Evolutionary conservation across 2,797 vertebrate species (phyloP).

Genomic region (Halcyon smyrnensis): DNA sequence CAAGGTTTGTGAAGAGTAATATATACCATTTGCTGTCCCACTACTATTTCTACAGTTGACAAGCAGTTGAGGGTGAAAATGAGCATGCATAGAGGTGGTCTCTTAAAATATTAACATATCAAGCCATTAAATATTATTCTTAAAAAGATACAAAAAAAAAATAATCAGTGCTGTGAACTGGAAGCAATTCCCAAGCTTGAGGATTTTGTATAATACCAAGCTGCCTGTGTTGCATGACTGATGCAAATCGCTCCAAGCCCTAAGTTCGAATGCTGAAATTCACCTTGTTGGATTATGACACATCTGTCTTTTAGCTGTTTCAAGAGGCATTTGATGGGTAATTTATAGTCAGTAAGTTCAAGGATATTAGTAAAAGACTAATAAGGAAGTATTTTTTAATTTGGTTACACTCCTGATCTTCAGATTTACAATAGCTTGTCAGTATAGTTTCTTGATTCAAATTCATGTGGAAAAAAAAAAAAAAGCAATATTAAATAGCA

Average conservation of each 20-base stretch:
- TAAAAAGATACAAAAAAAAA: background rate
- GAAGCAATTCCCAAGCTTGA: background rate
- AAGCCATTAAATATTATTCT: background rate
- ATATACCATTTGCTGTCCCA: background rate
- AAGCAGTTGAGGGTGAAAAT: background rate
- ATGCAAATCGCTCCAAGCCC: background rate
- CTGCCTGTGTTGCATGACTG: background rate
- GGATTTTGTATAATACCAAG: background rate
- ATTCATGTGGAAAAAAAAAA: background rate
- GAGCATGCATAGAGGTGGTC: background rate
- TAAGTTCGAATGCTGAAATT: background rate
- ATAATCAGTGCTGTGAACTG: background rate
- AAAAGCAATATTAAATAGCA: background rate
- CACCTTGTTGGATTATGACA: background rate
- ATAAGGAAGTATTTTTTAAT: background rate
- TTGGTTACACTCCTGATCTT: background rate
- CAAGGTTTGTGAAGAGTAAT: background rate
- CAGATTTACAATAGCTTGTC: background rate
- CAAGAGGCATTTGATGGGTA: background rate
- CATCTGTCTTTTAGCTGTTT: background rate
- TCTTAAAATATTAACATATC: background rate
- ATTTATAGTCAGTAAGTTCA: background rate
- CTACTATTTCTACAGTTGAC: background rate
- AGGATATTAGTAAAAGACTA: background rate
- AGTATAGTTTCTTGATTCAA: background rate